Evolutionary conservation across 2,888 invertebrate species (phyloP).

Genomic region (Tetragnatha montana): DNA sequence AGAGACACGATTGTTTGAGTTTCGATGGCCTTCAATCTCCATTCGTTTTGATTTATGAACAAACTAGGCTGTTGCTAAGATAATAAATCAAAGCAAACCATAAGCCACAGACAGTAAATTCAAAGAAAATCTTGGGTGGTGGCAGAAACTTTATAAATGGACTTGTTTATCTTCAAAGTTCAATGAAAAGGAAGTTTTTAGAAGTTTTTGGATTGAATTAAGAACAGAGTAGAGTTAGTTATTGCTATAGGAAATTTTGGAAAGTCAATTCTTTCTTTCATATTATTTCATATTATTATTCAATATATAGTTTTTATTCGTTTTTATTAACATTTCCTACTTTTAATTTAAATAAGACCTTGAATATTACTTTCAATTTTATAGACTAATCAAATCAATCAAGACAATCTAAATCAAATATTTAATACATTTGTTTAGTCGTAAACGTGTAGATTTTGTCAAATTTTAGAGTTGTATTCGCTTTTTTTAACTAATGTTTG

Average conservation of each 20-base stretch:
- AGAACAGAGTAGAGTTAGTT: no score
- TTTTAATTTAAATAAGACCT: no score
- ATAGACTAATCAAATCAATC: no score
- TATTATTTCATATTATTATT: background rate
- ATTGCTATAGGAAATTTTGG: no score
- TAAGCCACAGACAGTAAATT: background rate
- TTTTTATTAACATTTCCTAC: no score
- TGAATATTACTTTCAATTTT: no score
- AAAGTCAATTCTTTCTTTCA: background rate
- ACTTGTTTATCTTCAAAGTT: background rate
- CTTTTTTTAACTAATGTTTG: no score
- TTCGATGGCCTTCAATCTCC: background rate
- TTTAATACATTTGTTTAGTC: no score
- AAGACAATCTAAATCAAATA: no score
- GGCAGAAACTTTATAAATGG: background rate
- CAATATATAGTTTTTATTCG: background rate
- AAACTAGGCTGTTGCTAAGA: background rate
- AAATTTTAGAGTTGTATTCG: no score
- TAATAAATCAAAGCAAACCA: background rate
- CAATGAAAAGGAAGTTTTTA: background rate
- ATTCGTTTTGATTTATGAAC: background rate
- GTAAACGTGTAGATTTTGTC: no score
- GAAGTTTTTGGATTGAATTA: no score
- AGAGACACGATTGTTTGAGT: background rate
- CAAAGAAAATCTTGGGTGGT: background rate